These are phyloP conservation scores for Caenorhabditis tropicalis DNA, from an alignment of 1,140 invertebrate genomes.

Conservation along the genomic window DNA sequence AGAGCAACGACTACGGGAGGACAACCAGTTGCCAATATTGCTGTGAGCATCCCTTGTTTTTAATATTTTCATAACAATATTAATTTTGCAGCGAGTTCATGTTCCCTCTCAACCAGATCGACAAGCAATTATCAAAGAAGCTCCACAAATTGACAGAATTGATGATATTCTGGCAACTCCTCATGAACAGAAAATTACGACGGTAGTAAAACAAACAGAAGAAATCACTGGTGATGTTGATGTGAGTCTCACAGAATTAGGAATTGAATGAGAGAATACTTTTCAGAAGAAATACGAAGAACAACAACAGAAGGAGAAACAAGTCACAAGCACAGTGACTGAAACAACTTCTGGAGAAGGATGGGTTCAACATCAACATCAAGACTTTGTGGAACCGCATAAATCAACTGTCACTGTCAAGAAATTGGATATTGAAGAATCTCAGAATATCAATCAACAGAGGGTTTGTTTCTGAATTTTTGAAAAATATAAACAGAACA, in stretches of 20 bases:
- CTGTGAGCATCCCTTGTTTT: background rate
- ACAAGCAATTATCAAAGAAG: background rate
- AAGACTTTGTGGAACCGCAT: conserved; percentile 46
- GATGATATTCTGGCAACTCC: conserved; percentile 28
- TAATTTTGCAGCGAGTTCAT: conserved; percentile 47
- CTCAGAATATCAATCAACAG: conserved; percentile 5
- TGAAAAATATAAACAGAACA: background rate
- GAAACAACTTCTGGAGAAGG: conserved; percentile 52
- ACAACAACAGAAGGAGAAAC: conserved; percentile 43
- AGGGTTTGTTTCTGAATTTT: background rate
- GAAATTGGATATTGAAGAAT: conserved; percentile 37
- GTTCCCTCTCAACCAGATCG: conserved; percentile 18
- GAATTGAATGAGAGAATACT: background rate
- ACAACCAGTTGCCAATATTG: conserved; percentile 35
- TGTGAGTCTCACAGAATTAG: background rate
- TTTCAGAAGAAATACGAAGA: conserved; percentile 21
- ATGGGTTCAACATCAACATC: conserved; percentile 47
- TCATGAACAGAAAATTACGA: background rate
- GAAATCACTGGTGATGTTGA: background rate
- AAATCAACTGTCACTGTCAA: background rate
- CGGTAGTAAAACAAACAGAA: background rate
- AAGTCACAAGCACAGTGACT: conserved; percentile 47
- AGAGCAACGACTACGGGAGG: conserved; percentile 29
- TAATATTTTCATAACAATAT: background rate
- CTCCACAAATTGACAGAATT: conserved; percentile 42